Evolutionary conservation across 1,140 invertebrate species (phyloP).

Genomic region (Aculops lycopersici): DNA sequence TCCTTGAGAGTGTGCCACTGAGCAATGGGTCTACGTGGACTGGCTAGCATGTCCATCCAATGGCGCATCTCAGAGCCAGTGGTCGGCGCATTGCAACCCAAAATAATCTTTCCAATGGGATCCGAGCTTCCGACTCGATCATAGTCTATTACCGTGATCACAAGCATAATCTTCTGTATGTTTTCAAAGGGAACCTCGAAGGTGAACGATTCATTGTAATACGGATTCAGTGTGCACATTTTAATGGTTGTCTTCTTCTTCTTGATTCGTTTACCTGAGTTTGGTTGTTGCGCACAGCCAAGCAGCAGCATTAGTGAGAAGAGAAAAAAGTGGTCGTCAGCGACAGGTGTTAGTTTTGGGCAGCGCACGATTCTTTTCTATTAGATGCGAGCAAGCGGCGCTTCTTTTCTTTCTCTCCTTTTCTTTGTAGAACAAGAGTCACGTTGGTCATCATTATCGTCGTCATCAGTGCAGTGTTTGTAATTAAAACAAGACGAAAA

Average conservation of each 20-base stretch:
- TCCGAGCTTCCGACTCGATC: conserved; percentile 97
- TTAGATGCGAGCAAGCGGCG: no score
- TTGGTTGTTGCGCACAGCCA: no score
- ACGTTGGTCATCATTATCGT: no score
- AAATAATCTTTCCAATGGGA: conserved; percentile 80
- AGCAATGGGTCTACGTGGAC: conserved; percentile 81
- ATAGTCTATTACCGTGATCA: conserved; percentile 96
- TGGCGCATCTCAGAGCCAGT: conserved; percentile 86
- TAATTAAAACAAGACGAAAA: no score
- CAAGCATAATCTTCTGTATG: conserved; percentile 97
- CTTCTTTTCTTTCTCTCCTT: no score
- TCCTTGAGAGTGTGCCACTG: conserved; percentile 98
- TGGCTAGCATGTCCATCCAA: conserved; percentile 98
- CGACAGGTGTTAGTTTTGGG: no score
- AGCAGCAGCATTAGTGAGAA: no score
- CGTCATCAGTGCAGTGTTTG: no score
- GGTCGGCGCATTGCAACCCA: conserved; percentile 72
- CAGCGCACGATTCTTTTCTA: no score
- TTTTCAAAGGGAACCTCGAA: conserved; percentile 99
- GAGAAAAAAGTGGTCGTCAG: no score
- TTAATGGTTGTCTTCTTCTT: conserved; percentile 99
- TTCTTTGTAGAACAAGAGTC: no score
- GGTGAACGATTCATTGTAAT: conserved; percentile 99
- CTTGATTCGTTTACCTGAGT: conserved; percentile 53
- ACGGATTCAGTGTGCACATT: conserved; percentile 99